Evolutionary conservation across 1,140 invertebrate genomes (phyloP), one percentile per base, ranked within the genome.

Genomic region (Conopomorpha cramerella): DNA sequence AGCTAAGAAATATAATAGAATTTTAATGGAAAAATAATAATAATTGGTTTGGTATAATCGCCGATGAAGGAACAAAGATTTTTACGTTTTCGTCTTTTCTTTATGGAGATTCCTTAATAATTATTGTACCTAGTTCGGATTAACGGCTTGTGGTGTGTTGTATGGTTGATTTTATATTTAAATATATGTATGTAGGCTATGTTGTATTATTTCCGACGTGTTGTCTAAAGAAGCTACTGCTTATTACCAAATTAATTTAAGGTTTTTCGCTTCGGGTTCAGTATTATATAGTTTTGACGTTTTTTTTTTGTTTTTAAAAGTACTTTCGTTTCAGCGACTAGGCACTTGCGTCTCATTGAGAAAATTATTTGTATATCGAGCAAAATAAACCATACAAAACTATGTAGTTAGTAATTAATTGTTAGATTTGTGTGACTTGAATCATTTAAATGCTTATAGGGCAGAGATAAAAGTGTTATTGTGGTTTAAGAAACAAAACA

Each of bases 391-490:
- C 54, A 62, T 66, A 67, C 63, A 68, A 72, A n/a, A 61, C 50
- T 70, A 71, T 71, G 63, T 72, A 76, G 66, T 62, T 76, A 72
- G 65, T 76, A 68, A 72, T 67, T 76, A 76, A 76, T 76, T 71
- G 70, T 76, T 76, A 72, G 67, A 71, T 68, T 72, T 72, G 71
- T 76, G 67, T 72, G 67, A 72, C 63, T 72, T 67, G 60, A 39
- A 76, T 72, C 65, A 72, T 74, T 74, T 71, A 74, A 72, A 61
- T 51, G 71, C 71, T 76, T 72, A 55, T 76, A 76, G 71, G 68
- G 63, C 71, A 61, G 50, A 51, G 57, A 56, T 70, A 71, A 66
- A 66, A 62, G 66, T 72, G 67, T 72, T 76, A 62, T 72, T 76
- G 65, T 72, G 65, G 64, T 68, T 57, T 71, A 68, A 68, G 63